Evolutionary conservation across 2,797 vertebrate species (phyloP).

Genomic region (Vultur gryphus): DNA sequence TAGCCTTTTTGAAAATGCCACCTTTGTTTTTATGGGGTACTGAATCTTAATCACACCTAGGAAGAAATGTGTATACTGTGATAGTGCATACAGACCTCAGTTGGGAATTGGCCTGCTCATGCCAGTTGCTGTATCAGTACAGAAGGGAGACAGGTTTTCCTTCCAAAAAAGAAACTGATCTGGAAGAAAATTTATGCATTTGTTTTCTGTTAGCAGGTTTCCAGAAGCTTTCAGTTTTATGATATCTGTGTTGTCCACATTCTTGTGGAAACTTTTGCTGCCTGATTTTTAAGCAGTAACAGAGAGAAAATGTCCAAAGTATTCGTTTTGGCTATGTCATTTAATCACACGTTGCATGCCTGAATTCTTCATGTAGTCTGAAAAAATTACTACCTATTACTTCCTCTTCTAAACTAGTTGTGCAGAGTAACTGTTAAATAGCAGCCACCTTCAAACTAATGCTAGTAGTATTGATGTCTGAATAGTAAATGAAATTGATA

Average conservation of each 20-base stretch:
- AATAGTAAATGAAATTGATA: neutral
- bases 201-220: neutral
- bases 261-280: neutral
- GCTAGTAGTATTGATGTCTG: neutral
- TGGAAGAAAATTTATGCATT: neutral
- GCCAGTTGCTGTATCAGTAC: neutral
- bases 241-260: neutral
- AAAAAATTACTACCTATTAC: neutral
- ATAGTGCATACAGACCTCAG: neutral
- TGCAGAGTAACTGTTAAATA: neutral
- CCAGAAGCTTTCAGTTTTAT: neutral
- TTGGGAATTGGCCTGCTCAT: neutral
- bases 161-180: neutral
- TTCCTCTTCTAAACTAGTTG: neutral
- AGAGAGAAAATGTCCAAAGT: neutral
- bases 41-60: neutral
- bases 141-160: neutral
- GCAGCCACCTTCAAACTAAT: neutral
- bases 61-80: neutral
- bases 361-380: neutral
- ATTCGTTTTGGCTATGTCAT: neutral
- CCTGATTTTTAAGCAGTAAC: neutral
- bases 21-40: neutral
- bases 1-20: neutral
- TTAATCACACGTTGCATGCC: neutral